Conservation (phyloP, 2,113 vertebrate genomes). For the Pluvialis apricaria region DNA sequence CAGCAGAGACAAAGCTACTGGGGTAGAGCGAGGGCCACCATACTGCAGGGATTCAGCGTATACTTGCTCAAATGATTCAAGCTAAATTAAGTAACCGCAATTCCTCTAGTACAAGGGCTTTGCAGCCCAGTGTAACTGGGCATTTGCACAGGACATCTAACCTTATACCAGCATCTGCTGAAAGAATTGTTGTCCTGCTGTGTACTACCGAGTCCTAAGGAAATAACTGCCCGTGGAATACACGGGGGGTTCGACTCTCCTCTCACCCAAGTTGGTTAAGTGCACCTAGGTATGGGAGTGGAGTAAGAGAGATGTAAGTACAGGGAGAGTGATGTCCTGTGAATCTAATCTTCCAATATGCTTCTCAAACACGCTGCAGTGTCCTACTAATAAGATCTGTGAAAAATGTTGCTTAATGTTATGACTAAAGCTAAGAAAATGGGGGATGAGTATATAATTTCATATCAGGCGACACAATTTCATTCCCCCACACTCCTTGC, state of each 20-base stretch:
- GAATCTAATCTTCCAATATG: not conserved
- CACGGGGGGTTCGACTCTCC: not conserved
- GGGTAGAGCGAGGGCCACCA: not conserved
- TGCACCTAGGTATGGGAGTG: not conserved
- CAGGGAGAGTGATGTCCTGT: not conserved
- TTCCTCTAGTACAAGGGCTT: not conserved
- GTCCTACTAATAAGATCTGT: not conserved
- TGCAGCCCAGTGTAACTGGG: not conserved
- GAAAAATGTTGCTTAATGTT: not conserved
- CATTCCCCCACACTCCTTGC: not conserved
- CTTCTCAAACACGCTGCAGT: not conserved
- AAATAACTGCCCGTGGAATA: not conserved
- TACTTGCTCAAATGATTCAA: not conserved
- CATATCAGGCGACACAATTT: not conserved
- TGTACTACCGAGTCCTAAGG: not conserved
- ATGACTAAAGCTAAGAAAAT: not conserved
- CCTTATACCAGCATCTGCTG: not conserved
- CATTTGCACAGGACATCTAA: not conserved
- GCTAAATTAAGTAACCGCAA: not conserved
- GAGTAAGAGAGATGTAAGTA: not conserved
- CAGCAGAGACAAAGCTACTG: not conserved
- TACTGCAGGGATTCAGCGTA: not conserved
- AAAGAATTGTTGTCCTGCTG: not conserved
- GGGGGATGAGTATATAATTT: not conserved
- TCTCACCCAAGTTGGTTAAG: not conserved